Evolutionary conservation across 1,140 invertebrate species (phyloP), one percentile per base, ranked within the genome.

Genomic region (Fopius arisanus): DNA sequence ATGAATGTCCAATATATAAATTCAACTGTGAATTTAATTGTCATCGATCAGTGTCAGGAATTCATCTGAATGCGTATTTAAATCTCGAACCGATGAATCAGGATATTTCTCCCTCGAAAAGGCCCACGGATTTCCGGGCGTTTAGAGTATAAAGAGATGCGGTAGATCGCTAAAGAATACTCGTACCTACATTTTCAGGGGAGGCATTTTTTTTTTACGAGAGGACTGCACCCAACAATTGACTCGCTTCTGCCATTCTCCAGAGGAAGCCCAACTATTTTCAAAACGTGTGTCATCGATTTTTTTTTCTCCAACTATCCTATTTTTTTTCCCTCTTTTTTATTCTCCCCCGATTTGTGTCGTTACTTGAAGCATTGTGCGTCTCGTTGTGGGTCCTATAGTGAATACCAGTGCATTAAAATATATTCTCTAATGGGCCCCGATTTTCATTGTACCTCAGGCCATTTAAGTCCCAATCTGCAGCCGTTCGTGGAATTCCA

Each of bases 361-460:
- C 14, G 62, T 29, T 65, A 65, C 62, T 65, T 33, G 10, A 10
- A 33, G 12, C 28, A 29, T 65, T 65, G 62, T 33, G 29, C 29
- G 26, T n/a, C n/a, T n/a, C n/a, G n/a, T n/a, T n/a, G n/a, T n/a
- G 5, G 21, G 26, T 62, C 12, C 9, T 23, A 21, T 14, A 12
- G 23, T 21, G 29, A 65, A 65, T 29, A 65, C 29, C 12, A 65
- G 62, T 65, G 62, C 29, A 65, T 65, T 65, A 65, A 65, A 65
- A 65, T 65, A 16, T 19, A n/a, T 65, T 65, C 54, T 65, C 33
- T 65, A 65, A 65, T 33, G 62, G 62, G 28, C n/a, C 62, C 29
- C 28, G 14, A 43, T 43, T 43, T 63, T 26, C 28, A 23, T 19
- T 23, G 51, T 5, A 4, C 51, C 16, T 59, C 3, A 19, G 16